Conservation (phyloP, 2,113 vertebrate species). For the Empidonax alnorum region DNA sequence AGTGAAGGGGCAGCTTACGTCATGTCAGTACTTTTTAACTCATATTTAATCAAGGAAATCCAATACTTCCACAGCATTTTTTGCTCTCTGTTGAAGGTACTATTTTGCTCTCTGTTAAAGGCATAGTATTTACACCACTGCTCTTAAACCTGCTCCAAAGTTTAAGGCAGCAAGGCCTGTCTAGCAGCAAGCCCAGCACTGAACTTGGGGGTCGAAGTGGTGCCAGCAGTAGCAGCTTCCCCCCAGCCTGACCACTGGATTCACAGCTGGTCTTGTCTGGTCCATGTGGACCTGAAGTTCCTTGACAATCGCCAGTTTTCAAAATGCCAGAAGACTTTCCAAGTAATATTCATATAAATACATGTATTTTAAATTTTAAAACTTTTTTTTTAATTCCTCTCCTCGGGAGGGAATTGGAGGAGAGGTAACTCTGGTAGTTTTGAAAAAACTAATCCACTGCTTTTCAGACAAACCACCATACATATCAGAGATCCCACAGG, state of each 20-base stretch:
- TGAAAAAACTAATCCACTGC: neutral
- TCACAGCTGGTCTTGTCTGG: accelerated
- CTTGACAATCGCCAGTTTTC: neutral
- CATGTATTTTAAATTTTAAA: neutral
- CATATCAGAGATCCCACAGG: neutral
- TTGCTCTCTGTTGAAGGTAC: neutral
- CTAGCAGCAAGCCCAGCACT: accelerated
- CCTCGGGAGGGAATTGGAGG: neutral
- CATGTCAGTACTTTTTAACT: neutral
- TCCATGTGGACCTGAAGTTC: neutral
- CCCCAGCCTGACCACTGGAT: neutral
- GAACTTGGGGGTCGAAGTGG: neutral
- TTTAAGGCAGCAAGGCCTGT: neutral
- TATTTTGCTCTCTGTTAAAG: no score
- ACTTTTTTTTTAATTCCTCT: accelerated
- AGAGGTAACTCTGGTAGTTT: neutral
- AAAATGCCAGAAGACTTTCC: neutral
- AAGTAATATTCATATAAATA: neutral
- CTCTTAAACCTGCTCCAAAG: neutral
- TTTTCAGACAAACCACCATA: neutral
- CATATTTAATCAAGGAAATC: neutral
- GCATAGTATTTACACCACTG: neutral
- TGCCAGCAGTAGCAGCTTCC: neutral
- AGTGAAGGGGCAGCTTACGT: neutral
- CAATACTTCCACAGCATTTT: neutral